Percentiles rank a stretch among this genome's conserved stretches.
phyloP scores from a whole-genome alignment of 1,140 invertebrate genomes.

The Atta texana region DNA sequence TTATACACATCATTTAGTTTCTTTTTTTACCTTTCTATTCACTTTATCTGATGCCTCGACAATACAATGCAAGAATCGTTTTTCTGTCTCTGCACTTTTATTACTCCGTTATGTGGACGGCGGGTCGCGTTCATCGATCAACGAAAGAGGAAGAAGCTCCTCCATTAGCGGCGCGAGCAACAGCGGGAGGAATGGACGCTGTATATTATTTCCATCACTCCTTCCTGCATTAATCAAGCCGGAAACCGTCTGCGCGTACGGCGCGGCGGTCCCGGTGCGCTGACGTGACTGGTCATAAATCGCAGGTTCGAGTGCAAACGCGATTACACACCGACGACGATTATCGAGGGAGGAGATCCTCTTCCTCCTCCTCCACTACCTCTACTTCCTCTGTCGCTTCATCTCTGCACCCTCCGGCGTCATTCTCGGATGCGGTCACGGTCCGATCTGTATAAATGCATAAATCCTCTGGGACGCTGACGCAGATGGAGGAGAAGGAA shows the following conservation, averaged over 20 bases:
- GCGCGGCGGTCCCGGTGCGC: conserved; percentile 17
- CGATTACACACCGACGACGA: conserved; percentile 73
- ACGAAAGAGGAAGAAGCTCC: conserved; percentile 55
- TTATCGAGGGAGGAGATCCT: conserved; percentile 69
- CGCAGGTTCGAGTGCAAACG: conserved; percentile 73
- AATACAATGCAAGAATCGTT: conserved; percentile 17
- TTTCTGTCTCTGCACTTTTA: conserved; percentile 33
- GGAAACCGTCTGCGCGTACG: conserved; percentile 59
- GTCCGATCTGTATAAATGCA: conserved; percentile 63
- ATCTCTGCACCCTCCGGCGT: conserved; percentile 14
- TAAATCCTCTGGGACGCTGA: conserved; percentile 64
- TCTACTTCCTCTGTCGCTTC: background rate
- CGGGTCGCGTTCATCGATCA: conserved; percentile 50
- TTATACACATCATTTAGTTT: background rate
- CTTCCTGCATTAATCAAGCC: conserved; percentile 69
- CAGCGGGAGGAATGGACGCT: conserved; percentile 47
- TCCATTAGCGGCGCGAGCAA: conserved; percentile 46
- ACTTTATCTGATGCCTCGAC: background rate
- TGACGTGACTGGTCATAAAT: conserved; percentile 74
- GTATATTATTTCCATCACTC: conserved; percentile 70
- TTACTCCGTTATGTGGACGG: background rate
- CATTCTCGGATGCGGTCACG: conserved; percentile 48
- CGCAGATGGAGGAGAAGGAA: conserved; percentile 52
- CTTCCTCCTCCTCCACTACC: conserved; percentile 11
- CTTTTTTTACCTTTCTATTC: background rate